Conservation (phyloP, 2,888 invertebrate genomes). For the Leptopterna dolabrata region DNA sequence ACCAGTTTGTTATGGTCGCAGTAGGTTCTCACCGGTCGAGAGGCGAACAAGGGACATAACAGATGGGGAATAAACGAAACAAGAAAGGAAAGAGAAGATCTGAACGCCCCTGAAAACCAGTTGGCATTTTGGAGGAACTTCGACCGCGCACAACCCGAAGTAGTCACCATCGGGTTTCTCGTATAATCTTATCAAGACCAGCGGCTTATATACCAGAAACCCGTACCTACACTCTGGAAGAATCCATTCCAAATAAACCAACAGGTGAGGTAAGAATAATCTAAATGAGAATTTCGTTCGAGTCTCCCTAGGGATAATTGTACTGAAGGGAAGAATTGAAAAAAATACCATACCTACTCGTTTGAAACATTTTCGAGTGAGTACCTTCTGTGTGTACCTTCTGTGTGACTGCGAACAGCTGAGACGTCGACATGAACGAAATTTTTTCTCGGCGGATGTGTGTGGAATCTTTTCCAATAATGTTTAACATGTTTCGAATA, state of each 20-base stretch:
- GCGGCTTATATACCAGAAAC: not conserved
- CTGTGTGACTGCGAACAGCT: too few species aligned
- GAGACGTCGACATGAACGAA: too few species aligned
- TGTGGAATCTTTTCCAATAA: too few species aligned
- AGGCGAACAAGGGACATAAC: not conserved
- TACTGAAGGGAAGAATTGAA: too few species aligned
- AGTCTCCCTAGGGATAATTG: too few species aligned
- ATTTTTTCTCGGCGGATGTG: too few species aligned
- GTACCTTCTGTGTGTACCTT: too few species aligned
- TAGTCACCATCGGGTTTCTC: not conserved
- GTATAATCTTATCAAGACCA: slow-evolving; percentile 1
- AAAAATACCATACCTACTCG: too few species aligned
- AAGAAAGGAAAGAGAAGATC: not conserved
- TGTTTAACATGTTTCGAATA: too few species aligned
- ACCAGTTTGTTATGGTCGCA: not conserved
- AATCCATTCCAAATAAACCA: not conserved
- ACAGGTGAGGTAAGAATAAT: too few species aligned
- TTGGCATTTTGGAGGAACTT: not conserved
- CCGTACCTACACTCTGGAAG: not conserved
- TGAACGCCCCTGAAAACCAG: not conserved
- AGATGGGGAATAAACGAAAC: not conserved
- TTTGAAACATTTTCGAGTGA: too few species aligned
- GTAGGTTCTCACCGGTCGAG: not conserved
- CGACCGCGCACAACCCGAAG: not conserved
- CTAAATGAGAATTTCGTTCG: too few species aligned